Conservation (phyloP, 2,797 vertebrate genomes). For the Pipistrellus pygmaeus region DNA sequence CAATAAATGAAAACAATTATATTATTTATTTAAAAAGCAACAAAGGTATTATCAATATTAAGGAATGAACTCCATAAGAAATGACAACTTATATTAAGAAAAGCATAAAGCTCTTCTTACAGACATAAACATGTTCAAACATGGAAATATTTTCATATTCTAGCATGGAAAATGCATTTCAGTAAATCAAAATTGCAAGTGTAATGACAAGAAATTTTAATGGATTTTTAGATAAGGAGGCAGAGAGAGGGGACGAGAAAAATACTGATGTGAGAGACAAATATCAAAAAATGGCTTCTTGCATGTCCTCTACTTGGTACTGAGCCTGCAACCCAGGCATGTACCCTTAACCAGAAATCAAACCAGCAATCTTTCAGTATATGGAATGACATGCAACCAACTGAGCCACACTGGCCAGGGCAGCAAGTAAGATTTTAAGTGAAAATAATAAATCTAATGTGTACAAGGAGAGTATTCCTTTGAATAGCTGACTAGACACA, state of each 20-base stretch:
- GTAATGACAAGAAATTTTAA: too few species aligned
- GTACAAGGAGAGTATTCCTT: not conserved
- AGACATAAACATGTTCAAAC: not conserved
- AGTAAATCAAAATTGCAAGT: not conserved
- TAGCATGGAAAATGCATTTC: not conserved
- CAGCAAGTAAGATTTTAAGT: not conserved
- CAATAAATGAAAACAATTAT: not conserved
- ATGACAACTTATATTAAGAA: not conserved
- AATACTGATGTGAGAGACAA: too few species aligned
- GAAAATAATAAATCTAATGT: not conserved
- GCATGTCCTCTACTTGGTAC: fast-evolving
- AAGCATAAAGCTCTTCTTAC: not conserved
- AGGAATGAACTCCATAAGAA: not conserved
- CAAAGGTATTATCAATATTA: too few species aligned
- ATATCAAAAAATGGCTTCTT: too few species aligned
- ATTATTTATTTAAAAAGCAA: not conserved
- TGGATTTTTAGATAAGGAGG: too few species aligned
- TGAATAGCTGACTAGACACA: not conserved
- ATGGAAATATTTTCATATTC: not conserved
- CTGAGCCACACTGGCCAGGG: too few species aligned
- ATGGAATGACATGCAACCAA: too few species aligned
- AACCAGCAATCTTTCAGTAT: too few species aligned
- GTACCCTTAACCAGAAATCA: too few species aligned
- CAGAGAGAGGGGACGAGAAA: too few species aligned
- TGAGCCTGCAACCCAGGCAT: too few species aligned